Conservation (phyloP, 2,113 vertebrate species). For the Leptosomus discolor region DNA sequence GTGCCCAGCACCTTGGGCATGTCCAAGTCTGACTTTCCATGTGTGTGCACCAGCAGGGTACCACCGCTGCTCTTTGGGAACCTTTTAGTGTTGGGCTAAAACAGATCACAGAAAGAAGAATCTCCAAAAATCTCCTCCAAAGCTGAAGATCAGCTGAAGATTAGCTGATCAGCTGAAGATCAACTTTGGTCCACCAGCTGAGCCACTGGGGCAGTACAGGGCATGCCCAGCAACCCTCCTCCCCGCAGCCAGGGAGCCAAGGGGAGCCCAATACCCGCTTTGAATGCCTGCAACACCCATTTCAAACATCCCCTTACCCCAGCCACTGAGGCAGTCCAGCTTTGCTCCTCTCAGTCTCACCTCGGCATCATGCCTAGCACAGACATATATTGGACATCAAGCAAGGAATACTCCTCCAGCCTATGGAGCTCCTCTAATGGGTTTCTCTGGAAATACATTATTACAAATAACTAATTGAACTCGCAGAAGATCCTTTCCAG, state of each 20-base stretch:
- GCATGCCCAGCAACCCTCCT: neutral
- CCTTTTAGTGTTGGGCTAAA: neutral
- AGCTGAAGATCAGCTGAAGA: neutral
- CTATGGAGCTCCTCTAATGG: neutral
- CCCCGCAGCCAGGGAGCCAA: neutral
- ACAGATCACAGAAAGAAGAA: neutral
- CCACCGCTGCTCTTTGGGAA: neutral
- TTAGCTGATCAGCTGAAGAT: neutral
- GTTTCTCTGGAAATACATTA: too few relatives aligned
- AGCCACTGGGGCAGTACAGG: rapidly evolving
- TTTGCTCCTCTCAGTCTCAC: neutral
- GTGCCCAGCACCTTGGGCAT: neutral
- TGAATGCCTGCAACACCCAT: rapidly evolving
- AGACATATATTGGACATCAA: neutral
- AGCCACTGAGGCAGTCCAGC: neutral
- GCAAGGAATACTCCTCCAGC: neutral
- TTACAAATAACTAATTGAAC: neutral
- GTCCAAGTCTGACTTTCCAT: rapidly evolving
- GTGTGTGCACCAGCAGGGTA: neutral
- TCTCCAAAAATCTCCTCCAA: neutral
- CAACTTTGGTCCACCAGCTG: neutral
- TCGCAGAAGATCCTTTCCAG: neutral
- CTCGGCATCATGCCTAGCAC: neutral
- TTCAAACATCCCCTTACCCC: neutral
- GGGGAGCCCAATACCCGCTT: neutral